phyloP scores from a whole-genome alignment of 2,888 invertebrate species.

The Drosophila anomelani region DNA sequence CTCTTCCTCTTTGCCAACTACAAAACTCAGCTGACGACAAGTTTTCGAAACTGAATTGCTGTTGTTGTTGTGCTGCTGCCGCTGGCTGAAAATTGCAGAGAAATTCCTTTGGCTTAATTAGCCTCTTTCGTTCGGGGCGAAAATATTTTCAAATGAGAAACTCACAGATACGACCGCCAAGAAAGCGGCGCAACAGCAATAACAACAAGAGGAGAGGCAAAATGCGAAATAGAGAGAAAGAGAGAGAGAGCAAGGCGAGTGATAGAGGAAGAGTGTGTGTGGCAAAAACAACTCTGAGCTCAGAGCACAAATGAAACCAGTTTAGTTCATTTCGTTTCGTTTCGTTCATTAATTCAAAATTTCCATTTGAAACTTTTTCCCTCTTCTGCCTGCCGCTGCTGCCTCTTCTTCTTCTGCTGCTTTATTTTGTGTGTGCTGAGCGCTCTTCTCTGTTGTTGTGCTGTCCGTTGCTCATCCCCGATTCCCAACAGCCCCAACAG shows the following conservation, averaged over 20 bases:
- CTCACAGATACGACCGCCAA: constrained; percentile 62
- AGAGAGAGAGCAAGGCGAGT: constrained; percentile 12
- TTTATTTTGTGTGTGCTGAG: constrained; percentile 48
- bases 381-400: constrained; percentile 48
- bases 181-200: constrained; percentile 78
- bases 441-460: constrained; percentile 61
- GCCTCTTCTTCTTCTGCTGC: constrained; percentile 34
- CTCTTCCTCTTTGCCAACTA: constrained; percentile 38
- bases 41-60: constrained; percentile 75
- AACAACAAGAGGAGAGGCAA: constrained; percentile 31
- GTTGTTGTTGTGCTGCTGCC: constrained; percentile 32
- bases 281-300: constrained; percentile 72
- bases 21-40: constrained; percentile 61
- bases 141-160: constrained; percentile 80
- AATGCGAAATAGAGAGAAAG: constrained; percentile 32
- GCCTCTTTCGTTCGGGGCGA: constrained; percentile 80
- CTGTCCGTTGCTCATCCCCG: constrained; percentile 45
- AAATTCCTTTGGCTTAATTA: constrained; percentile 82
- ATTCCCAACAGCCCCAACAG: constrained; percentile 25
- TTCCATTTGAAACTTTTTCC: constrained; percentile 83
- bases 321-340: constrained; percentile 82
- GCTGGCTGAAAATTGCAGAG: constrained; percentile 75
- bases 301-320: constrained; percentile 81
- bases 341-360: constrained; percentile 84
- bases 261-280: constrained; percentile 11